Percentiles rank a stretch among this genome's conserved stretches.
phyloP scores from a whole-genome alignment of 2,797 vertebrate genomes.

The Tapirus indicus region DNA sequence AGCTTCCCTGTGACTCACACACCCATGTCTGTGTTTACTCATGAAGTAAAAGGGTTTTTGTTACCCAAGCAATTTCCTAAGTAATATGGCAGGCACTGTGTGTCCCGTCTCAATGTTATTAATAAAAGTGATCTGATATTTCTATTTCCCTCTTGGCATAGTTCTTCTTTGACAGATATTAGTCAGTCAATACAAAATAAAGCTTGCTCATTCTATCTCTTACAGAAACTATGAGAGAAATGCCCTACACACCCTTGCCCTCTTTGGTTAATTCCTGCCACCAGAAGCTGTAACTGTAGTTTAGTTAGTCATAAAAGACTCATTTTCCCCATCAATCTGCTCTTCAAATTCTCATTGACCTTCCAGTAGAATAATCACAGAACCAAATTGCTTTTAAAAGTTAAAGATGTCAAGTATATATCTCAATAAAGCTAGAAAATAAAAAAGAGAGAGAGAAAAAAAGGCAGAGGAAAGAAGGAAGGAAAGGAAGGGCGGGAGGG shows the following conservation, averaged over 20 bases:
- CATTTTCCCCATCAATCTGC: not conserved
- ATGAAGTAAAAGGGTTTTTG: slow-evolving; percentile 59
- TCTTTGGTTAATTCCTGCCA: slow-evolving; percentile 43
- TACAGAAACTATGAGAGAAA: slow-evolving; percentile 41
- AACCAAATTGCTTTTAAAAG: not conserved
- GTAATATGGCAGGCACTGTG: slow-evolving; percentile 2
- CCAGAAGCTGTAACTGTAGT: slow-evolving; percentile 18
- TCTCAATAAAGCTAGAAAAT: not conserved
- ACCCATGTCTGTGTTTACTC: slow-evolving; percentile 61
- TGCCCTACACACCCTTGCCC: not conserved
- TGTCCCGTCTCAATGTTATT: slow-evolving; percentile 54
- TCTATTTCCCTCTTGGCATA: slow-evolving; percentile 59
- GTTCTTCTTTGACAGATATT: slow-evolving; percentile 46
- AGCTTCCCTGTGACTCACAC: slow-evolving; percentile 42
- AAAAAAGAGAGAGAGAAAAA: not conserved
- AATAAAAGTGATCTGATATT: slow-evolving; percentile 63
- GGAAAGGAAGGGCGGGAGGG: accelerated
- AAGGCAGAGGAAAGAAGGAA: not conserved
- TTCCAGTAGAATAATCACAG: slow-evolving; percentile 4
- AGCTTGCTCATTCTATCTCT: not conserved
- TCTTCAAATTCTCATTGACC: slow-evolving; percentile 34
- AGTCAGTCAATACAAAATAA: slow-evolving; percentile 44
- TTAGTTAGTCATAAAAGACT: slow-evolving; percentile 8
- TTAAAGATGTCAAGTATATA: not conserved
- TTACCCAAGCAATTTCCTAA: slow-evolving; percentile 66